Conservation (phyloP, 2,888 invertebrate genomes). For the Drosophila tripunctata region DNA sequence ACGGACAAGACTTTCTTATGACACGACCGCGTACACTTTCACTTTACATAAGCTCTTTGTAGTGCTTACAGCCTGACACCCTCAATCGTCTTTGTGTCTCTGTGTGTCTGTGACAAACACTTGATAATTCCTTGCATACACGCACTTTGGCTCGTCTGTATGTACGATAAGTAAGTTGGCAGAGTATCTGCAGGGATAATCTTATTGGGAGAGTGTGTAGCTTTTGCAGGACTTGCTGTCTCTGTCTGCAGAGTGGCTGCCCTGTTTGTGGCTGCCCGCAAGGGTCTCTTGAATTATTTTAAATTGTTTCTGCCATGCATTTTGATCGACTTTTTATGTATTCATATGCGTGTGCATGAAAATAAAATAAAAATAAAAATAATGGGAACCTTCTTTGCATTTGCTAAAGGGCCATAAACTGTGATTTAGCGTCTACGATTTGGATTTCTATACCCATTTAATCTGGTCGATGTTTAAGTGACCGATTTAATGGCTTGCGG, state of each 20-base stretch:
- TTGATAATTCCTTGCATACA: constrained; percentile 77
- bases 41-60: constrained; percentile 73
- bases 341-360: constrained; percentile 54
- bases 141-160: constrained; percentile 59
- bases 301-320: constrained; percentile 67
- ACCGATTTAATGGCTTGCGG: constrained; percentile 47
- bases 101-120: constrained; percentile 67
- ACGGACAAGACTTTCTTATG: constrained; percentile 69
- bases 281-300: constrained; percentile 76
- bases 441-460: constrained; percentile 47
- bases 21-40: constrained; percentile 72
- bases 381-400: constrained; percentile 38
- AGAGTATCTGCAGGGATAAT: constrained; percentile 59
- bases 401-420: constrained; percentile 52
- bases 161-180: constrained; percentile 52
- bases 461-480: constrained; percentile 45
- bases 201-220: constrained; percentile 34
- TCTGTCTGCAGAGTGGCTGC: constrained; percentile 13
- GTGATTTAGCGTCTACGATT: constrained; percentile 52
- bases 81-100: constrained; percentile 25
- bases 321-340: constrained; percentile 52
- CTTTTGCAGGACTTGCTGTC: constrained; percentile 39
- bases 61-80: constrained; percentile 58
- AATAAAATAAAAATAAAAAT: constrained; percentile 48
- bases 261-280: constrained; percentile 58